Evolutionary conservation across 2,797 vertebrate genomes (phyloP).

Genomic region (Syngnathus acus): DNA sequence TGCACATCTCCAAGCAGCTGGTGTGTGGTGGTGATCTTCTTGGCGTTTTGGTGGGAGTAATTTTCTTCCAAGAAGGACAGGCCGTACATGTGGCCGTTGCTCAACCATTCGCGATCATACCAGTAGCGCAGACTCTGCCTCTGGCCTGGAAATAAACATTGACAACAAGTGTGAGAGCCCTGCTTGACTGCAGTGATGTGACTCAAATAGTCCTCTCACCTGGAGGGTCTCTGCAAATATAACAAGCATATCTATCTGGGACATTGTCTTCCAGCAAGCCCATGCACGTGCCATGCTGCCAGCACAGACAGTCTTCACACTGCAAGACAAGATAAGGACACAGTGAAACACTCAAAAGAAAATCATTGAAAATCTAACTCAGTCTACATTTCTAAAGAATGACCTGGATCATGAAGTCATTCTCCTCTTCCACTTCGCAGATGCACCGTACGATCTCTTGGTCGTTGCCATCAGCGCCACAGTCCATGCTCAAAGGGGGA

Average conservation of each 20-base stretch:
- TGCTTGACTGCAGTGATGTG: too few species aligned
- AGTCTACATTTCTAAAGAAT: background rate
- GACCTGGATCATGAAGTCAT: constrained; percentile 98
- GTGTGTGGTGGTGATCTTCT: constrained; percentile 92
- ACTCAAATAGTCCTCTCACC: constrained; percentile 61
- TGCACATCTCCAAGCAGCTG: constrained; percentile 93
- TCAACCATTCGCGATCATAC: constrained; percentile 94
- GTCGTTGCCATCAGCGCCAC: constrained; percentile 72
- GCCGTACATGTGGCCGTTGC: constrained; percentile 89
- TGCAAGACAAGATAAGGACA: constrained; percentile 41
- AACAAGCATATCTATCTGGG: constrained; percentile 90
- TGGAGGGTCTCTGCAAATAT: constrained; percentile 93
- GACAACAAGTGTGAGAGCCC: background rate
- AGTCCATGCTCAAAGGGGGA: constrained; percentile 79
- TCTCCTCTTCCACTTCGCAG: constrained; percentile 93
- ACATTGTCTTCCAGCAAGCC: constrained; percentile 91
- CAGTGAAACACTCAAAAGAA: background rate
- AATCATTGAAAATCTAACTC: background rate
- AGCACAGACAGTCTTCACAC: constrained; percentile 97
- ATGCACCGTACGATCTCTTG: constrained; percentile 89
- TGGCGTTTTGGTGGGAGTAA: constrained; percentile 92
- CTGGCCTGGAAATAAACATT: constrained; percentile 69
- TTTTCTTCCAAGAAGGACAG: constrained; percentile 91
- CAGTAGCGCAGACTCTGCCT: constrained; percentile 89
- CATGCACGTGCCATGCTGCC: constrained; percentile 98